Evolutionary conservation across 2,888 invertebrate species (phyloP), one percentile per base, ranked within the genome.

Genomic region (Ormia ochracea): DNA sequence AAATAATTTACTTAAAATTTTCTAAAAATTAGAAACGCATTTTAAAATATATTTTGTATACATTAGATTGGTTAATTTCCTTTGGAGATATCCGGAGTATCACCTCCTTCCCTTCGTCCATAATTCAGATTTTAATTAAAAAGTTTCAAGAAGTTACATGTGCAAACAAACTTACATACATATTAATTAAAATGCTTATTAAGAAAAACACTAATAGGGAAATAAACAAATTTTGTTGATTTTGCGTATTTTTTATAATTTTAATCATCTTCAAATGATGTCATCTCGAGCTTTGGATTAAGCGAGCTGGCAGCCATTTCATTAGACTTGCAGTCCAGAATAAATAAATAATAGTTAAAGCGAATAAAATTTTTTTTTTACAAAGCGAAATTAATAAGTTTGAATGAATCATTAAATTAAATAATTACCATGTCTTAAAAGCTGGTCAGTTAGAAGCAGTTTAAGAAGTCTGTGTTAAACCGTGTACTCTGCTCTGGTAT

Each of bases 61-160:
- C 52, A 63, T 61, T 72, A 10, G 48, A 41, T 36, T 45, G 10
- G 17, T 56, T 36, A 38, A 76, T 63, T 76, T 76, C 76, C 76
- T 76, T 43, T 56, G 41, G 2, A 17, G 10, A 2, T 21, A 36
- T 69, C 0, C 21, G 6, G 12, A 4, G 4, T 19, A 26, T 61
- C 28, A 45, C 70, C 70, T 76, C 69, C 76, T 70, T 31, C 58
- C 7, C 12, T 26, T 66, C 4, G 31, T 9, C 12, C 19, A 21
- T 1, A 45, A 4, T 21, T 45, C 21, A 2, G 12, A 45, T 45
- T 10, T 21, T 9, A 4, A 9, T 43, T 4, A 1, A 23, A 21
- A 45, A 45, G 3, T 21, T 21, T 4, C 9, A 2, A 45, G 5
- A 45, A 21, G 21, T 21, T 4, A 36, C 3, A 28, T 28, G 5